Evolutionary conservation across 2,113 vertebrate species (phyloP), one percentile per base, ranked within the genome.

Genomic region (Pionites leucogaster): DNA sequence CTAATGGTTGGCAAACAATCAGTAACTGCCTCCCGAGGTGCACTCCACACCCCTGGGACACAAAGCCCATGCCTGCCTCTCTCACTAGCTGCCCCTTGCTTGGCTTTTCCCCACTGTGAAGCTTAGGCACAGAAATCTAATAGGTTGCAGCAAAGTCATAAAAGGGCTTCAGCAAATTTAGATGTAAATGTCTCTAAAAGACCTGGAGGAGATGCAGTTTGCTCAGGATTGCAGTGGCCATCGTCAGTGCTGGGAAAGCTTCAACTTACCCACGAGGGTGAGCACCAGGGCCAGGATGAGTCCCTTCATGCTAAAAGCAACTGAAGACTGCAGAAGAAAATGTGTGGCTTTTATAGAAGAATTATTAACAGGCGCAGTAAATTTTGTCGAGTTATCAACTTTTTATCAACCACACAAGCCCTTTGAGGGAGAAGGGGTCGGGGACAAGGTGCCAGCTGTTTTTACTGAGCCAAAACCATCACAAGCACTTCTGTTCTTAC

Each of bases 251-350:
- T 53, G 57, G 17, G 41, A 72, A 86, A 90, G 81, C 24, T 79
- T 78, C 29, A 13, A 93, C 97, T 97, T 97, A 97, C 96, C 97
- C 81, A 76, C 96, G 0, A 97, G 44, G 50, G 92, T 0, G 53
- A 97, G 28, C 63, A 70, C 47, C 93, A 97, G 79, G 59, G 97
- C 95, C 74, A 99, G 97, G 88, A 98, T 93, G 95, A 99, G 89
- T 91, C 59, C 96, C 97, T 95, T 99, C 99, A 99, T 99, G 94
- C 80, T 97, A 86, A 90, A 88, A 93, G 89, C 46, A 27, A 97
- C 78, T 97, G 94, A 80, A 68, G 37, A 4, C 37, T 68, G 29
- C 49, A n/a, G 10, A 52, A 39, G 33, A 35, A 86, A 65, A n/a
- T 4, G 49, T 37, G 67, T 3, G 17, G 71, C 96, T 97, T 98